Evolutionary conservation across 2,113 vertebrate genomes (phyloP), one percentile per base, ranked within the genome.

Genomic region (Chloroceryle aenea): DNA sequence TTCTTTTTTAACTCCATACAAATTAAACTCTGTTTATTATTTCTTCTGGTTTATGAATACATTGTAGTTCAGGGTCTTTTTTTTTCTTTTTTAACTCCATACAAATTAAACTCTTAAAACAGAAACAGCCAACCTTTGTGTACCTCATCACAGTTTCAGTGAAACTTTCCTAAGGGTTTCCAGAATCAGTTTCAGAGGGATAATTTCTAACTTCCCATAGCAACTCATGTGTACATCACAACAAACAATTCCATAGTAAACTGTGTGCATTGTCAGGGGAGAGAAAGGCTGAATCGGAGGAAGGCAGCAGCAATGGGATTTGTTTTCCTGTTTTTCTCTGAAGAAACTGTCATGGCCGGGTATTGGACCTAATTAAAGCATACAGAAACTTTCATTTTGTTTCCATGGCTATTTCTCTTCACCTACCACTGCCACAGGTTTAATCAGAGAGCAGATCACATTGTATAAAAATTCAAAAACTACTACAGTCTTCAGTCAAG

Each of bases 241-340:
- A 87, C 14, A 30, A 91, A 42, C 59, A 85, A 74, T 40, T 18
- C 72, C 14, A 32, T 4, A 36, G 68, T 16, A 68, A 58, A 76
- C 0, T 3, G 3, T 1, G 1, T 26, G 18, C 30, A 23, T 42
- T 62, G 23, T 21, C 42, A 18, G 8, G 13, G 3, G 0, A 30
- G 19, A 75, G 43, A 92, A 67, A 56, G 22, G 34, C 47, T 55
- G 23, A 78, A 38, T 9, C 26, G 45, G 13, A 67, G 29, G 67
- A 75, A 58, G 22, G 9, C 4, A 8, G 42, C 4, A 6, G 30
- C 42, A 85, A 8, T 13, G 8, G 12, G 20, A 82, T 22, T 56
- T 0, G 0, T 56, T 83, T 78, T 72, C 30, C 43, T 71, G 14
- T 6, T 75, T 80, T 89, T 87, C 47, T 47, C 43, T 47, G n/a